A percentile compares a stretch with the other conserved stretches of the same genome.
Evolutionary conservation across 2,797 vertebrate genomes (phyloP).

Genomic region (Neoniphon sammara): DNA sequence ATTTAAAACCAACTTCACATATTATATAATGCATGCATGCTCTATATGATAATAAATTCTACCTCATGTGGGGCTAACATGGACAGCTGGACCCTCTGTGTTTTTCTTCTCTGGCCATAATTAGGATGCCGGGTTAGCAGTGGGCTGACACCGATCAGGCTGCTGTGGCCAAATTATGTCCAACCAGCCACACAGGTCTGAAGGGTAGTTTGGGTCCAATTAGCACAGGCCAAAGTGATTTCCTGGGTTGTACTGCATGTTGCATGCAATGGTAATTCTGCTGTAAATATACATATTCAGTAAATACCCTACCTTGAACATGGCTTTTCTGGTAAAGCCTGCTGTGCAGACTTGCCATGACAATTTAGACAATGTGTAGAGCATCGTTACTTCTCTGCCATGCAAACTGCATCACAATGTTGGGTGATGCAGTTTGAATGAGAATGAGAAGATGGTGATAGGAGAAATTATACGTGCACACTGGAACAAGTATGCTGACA

Average conservation of each 20-base stretch:
- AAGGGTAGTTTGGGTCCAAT: conserved; percentile 52
- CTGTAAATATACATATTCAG: conserved; percentile 44
- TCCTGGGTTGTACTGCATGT: conserved; percentile 55
- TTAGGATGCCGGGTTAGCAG: conserved; percentile 36
- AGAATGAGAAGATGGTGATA: too few relatives aligned
- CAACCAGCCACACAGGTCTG: conserved; percentile 37
- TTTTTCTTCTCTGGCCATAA: conserved; percentile 57
- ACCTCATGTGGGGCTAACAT: conserved; percentile 5
- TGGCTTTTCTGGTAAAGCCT: conserved; percentile 15
- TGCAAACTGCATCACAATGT: not conserved
- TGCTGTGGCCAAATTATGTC: conserved; percentile 42
- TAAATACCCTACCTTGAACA: conserved; percentile 15
- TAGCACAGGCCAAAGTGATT: conserved; percentile 56
- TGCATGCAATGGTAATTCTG: conserved; percentile 46
- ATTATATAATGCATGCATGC: not conserved
- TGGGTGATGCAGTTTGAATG: too few relatives aligned
- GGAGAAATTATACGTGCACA: too few relatives aligned
- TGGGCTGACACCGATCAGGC: conserved; percentile 55
- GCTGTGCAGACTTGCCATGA: conserved; percentile 25
- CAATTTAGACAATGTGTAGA: conserved; percentile 30
- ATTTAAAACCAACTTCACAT: conserved; percentile 12
- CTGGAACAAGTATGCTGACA: too few relatives aligned
- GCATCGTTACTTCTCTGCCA: conserved; percentile 3
- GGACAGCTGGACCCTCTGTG: conserved; percentile 19
- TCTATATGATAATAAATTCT: conserved; percentile 13